phyloP scores from a whole-genome alignment of 2,113 vertebrate species.

The Osmerus mordax region DNA sequence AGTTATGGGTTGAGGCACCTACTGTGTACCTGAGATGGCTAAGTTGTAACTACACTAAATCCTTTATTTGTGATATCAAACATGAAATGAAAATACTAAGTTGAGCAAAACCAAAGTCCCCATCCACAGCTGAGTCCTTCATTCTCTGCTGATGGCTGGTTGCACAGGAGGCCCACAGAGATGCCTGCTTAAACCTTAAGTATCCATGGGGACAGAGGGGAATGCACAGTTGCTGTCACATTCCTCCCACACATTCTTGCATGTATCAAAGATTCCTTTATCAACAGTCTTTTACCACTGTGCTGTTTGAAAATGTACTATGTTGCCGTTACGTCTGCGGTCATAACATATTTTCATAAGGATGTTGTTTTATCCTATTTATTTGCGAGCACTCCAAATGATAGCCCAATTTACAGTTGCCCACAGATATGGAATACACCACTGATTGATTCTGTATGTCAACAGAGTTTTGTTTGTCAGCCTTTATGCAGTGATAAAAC shows the following conservation, averaged over 20 bases:
- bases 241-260: constrained; percentile 6
- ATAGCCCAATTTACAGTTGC: too few relatives aligned
- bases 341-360: too few relatives aligned
- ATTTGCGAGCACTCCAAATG: too few relatives aligned
- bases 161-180: constrained; percentile 22
- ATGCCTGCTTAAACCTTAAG: constrained; percentile 2
- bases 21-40: too few relatives aligned
- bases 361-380: too few relatives aligned
- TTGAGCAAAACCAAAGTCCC: background rate
- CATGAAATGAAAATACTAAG: background rate
- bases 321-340: background rate
- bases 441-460: constrained; percentile 1
- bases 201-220: constrained; percentile 12
- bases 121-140: constrained; percentile 20
- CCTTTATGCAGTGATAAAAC: background rate
- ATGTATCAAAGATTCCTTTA: constrained; percentile 3
- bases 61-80: too few relatives aligned
- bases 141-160: constrained; percentile 47
- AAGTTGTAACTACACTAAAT: too few relatives aligned
- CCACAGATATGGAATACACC: too few relatives aligned
- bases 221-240: constrained; percentile 2
- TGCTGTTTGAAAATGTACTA: background rate
- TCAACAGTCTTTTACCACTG: too few relatives aligned
- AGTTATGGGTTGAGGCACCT: too few relatives aligned
- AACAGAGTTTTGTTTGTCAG: constrained; percentile 15